These are phyloP conservation scores for Alloscopus bannaensis DNA, from an alignment of 2,888 invertebrate genomes.

Conservation along the genomic window DNA sequence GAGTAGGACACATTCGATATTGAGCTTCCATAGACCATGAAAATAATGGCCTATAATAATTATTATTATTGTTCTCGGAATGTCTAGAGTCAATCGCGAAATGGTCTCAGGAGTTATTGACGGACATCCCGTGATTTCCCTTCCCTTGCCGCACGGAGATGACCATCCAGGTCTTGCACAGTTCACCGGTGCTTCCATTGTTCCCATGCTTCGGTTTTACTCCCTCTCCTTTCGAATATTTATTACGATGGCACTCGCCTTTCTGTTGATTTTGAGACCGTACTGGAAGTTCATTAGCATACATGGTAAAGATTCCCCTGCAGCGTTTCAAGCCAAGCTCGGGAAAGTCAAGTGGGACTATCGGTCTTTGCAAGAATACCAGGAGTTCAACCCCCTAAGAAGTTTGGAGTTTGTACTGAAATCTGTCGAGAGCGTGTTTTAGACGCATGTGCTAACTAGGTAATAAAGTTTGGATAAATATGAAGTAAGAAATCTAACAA, in stretches of 20 bases:
- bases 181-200: conserved; percentile 68
- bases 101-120: conserved; percentile 65
- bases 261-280: conserved; percentile 67
- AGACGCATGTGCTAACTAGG: not conserved
- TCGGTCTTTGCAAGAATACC: conserved; percentile 41
- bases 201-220: conserved; percentile 72
- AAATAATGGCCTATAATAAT: too few species aligned
- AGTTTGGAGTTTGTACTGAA: conserved; percentile 31
- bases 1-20: too few species aligned
- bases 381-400: too few species aligned
- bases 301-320: conserved; percentile 67
- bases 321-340: conserved; percentile 63
- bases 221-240: conserved; percentile 69
- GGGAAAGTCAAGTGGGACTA: conserved; percentile 65
- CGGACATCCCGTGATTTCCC: conserved; percentile 68
- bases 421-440: conserved; percentile 38
- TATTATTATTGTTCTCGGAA: too few species aligned
- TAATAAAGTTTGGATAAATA: too few species aligned
- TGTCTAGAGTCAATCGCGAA: conserved; percentile 42
- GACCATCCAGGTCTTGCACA: conserved; percentile 71
- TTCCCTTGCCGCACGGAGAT: conserved; percentile 66
- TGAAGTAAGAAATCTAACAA: too few species aligned
- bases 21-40: too few species aligned
- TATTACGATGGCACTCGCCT: conserved; percentile 63
- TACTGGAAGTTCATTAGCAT: conserved; percentile 58